Evolutionary conservation across 2,888 invertebrate species (phyloP).

Genomic region (Leptinotarsa tumamoca): DNA sequence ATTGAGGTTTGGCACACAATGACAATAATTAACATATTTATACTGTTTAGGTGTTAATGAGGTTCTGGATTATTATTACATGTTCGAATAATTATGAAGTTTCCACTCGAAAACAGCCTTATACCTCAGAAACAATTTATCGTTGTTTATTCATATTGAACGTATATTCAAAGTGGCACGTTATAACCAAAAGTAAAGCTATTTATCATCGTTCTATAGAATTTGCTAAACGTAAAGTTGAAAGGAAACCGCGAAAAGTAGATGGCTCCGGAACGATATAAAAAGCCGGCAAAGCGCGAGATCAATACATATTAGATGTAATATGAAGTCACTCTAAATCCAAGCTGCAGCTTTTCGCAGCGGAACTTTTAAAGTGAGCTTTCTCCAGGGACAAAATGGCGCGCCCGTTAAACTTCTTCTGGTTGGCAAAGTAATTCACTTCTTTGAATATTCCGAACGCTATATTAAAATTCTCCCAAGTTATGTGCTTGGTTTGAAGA

Average conservation of each 20-base stretch:
- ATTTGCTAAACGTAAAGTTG: conserved; percentile 45
- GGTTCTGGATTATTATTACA: too few species aligned
- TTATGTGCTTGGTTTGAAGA: conserved; percentile 52
- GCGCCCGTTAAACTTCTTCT: conserved; percentile 48
- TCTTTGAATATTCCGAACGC: conserved; percentile 59
- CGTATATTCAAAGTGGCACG: conserved; percentile 36
- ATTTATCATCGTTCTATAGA: conserved; percentile 37
- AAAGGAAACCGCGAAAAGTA: conserved; percentile 47
- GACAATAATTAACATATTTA: too few species aligned
- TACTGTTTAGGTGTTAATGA: too few species aligned
- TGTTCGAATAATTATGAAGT: too few species aligned
- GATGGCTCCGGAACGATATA: conserved; percentile 54
- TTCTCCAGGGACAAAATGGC: conserved; percentile 64
- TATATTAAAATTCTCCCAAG: conserved; percentile 57
- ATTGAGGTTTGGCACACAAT: too few species aligned
- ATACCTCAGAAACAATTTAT: background rate
- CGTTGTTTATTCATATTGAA: conserved; percentile 22
- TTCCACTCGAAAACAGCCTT: too few species aligned
- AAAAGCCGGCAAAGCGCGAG: conserved; percentile 53
- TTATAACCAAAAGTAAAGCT: conserved; percentile 27
- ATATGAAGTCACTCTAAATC: conserved; percentile 60
- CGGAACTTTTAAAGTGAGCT: conserved; percentile 62
- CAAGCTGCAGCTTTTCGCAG: conserved; percentile 49
- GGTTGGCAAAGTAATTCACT: conserved; percentile 59
- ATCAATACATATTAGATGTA: conserved; percentile 58